Conservation (phyloP, 2,113 vertebrate genomes). For the Laticauda laticaudata region DNA sequence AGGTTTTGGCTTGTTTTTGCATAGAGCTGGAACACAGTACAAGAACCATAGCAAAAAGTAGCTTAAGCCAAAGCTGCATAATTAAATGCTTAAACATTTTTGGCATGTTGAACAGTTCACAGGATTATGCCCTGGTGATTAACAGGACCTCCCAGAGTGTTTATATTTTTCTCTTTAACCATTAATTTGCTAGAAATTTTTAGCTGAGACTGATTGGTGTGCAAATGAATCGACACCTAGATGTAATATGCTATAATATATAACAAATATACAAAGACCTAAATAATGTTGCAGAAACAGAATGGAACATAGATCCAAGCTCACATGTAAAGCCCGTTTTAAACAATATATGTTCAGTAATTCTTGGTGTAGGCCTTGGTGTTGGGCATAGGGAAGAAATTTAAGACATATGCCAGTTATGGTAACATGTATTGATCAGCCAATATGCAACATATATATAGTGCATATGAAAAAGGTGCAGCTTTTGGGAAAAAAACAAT, state of each 20-base stretch:
- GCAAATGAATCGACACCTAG: background rate
- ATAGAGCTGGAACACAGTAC: background rate
- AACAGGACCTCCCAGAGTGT: background rate
- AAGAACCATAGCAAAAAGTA: background rate
- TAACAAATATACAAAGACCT: background rate
- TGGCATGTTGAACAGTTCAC: background rate
- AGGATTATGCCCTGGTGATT: background rate
- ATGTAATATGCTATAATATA: background rate
- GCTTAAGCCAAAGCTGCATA: background rate
- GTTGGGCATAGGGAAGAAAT: background rate
- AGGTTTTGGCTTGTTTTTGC: background rate
- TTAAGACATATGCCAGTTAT: background rate
- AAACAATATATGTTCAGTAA: background rate
- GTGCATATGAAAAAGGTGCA: background rate
- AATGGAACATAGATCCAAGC: background rate
- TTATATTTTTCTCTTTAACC: background rate
- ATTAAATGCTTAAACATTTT: constrained; percentile 3
- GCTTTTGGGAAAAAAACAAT: background rate
- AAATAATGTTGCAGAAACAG: background rate
- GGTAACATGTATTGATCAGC: background rate
- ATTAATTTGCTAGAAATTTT: background rate
- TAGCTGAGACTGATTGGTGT: background rate
- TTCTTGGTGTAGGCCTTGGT: background rate
- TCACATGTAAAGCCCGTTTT: background rate
- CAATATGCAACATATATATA: background rate